Evolutionary conservation across 2,113 vertebrate genomes (phyloP), one percentile per base, ranked within the genome.

Genomic region (Stigmatopora nigra): DNA sequence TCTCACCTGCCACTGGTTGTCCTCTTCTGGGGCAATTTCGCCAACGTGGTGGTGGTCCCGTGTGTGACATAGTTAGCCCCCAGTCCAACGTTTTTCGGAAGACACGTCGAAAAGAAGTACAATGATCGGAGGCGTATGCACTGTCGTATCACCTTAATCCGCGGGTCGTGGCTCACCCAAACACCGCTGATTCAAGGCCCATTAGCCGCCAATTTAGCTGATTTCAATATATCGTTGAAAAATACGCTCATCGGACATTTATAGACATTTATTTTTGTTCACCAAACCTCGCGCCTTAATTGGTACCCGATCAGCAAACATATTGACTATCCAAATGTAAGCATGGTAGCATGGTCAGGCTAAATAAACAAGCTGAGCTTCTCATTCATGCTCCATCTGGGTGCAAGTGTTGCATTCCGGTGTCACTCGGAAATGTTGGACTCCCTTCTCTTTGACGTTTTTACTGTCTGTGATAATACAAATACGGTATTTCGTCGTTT

Each of bases 21-120:
- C 96, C 95, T 82, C 94, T 93, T 74, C 95, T 90, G 53, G 96
- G 96, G 80, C 96, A 98, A 75, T 92, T 93, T 48, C 93, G 91
- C 96, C 96, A 98, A 69, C 96, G 92, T 75, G 96, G 95, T 76
- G 95, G 96, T 69, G 95, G 92, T 83, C 92, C 94, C 84, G 88
- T 92, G 77, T 94, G 92, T 78, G 93, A 92, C 95, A 98, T 89
- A 17, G 44, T 73, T 9, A 12, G 22, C 59, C 12, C 38, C 17
- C 58, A 41, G 36, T 16, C 61, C 20, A 49, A 5, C 1, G 63
- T 36, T 7, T 31, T 36, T 38, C 35, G 9, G 13, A 11, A 35
- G 7, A 16, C 35, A 15, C n/a, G 31, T 14, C 35, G n/a, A 11
- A 17, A 16, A n/a, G 10, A 1, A 3, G 45, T 38, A 62, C 22